Evolutionary conservation across 2,797 vertebrate species (phyloP).

Genomic region (Falco rusticolus): DNA sequence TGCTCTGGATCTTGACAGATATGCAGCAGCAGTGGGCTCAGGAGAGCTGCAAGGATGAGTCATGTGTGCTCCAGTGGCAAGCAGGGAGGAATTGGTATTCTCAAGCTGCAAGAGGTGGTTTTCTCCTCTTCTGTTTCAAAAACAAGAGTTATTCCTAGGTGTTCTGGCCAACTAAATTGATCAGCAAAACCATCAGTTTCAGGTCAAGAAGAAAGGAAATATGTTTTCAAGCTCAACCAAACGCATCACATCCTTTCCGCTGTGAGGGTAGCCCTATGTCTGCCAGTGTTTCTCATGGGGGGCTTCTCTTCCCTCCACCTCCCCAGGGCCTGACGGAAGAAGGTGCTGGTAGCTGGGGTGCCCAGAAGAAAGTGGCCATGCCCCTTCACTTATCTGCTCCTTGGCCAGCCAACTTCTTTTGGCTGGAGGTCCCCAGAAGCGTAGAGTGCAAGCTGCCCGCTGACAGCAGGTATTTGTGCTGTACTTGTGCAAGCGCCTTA

Average conservation of each 20-base stretch:
- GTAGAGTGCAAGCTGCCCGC: neutral
- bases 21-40: slow-evolving; percentile 20
- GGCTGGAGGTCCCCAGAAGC: neutral
- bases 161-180: neutral
- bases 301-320: neutral
- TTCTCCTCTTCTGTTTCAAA: slow-evolving; percentile 21
- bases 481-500: neutral
- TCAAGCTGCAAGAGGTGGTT: neutral
- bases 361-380: neutral
- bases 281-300: neutral
- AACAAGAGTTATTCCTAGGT: neutral
- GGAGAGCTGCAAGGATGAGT: slow-evolving; percentile 50
- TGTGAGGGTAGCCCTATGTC: neutral
- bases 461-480: neutral
- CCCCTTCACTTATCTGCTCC: rapidly evolving
- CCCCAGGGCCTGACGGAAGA: neutral
- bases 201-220: neutral
- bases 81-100: neutral
- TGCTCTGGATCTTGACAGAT: slow-evolving; percentile 41
- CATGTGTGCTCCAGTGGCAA: neutral
- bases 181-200: neutral
- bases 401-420: neutral
- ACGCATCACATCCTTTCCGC: neutral
- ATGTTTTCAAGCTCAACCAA: neutral
- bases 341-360: neutral